These are phyloP conservation scores for Ctena decussata DNA, from an alignment of 2,888 invertebrate genomes.

Conservation along the genomic window DNA sequence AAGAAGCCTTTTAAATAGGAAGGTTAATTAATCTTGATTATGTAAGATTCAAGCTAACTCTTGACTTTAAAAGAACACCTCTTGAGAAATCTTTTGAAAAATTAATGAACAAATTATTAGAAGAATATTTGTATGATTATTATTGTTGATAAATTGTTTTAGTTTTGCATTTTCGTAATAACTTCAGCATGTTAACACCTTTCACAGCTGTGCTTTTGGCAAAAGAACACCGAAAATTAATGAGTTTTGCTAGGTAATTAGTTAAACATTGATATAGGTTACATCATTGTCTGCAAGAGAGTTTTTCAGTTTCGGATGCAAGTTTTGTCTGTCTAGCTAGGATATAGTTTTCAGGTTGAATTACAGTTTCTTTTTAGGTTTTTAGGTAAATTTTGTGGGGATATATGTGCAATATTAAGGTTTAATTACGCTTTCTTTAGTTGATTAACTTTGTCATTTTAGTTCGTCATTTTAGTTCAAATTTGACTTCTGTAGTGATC, in stretches of 20 bases:
- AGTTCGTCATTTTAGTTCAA: too few relatives aligned
- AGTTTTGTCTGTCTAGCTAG: too few relatives aligned
- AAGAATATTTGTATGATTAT: background rate
- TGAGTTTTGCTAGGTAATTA: background rate
- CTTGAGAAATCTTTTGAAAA: background rate
- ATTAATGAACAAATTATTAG: background rate
- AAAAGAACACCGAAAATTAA: background rate
- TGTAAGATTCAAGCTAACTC: too few relatives aligned
- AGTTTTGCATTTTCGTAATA: background rate
- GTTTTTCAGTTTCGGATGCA: background rate
- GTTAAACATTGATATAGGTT: background rate
- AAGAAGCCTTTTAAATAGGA: too few relatives aligned
- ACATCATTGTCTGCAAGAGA: background rate
- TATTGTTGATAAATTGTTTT: background rate
- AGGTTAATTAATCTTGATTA: too few relatives aligned
- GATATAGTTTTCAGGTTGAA: too few relatives aligned
- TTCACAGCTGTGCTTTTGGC: slow-evolving; percentile 5
- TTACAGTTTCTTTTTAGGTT: too few relatives aligned
- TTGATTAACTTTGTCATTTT: too few relatives aligned
- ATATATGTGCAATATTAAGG: too few relatives aligned
- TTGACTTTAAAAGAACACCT: background rate
- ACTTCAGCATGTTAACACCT: slow-evolving; percentile 3
- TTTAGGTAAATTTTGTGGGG: too few relatives aligned
- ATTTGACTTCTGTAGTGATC: too few relatives aligned
- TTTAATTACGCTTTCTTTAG: too few relatives aligned